Evolutionary conservation across 2,797 vertebrate genomes (phyloP).

Genomic region (Valencia hispanica): DNA sequence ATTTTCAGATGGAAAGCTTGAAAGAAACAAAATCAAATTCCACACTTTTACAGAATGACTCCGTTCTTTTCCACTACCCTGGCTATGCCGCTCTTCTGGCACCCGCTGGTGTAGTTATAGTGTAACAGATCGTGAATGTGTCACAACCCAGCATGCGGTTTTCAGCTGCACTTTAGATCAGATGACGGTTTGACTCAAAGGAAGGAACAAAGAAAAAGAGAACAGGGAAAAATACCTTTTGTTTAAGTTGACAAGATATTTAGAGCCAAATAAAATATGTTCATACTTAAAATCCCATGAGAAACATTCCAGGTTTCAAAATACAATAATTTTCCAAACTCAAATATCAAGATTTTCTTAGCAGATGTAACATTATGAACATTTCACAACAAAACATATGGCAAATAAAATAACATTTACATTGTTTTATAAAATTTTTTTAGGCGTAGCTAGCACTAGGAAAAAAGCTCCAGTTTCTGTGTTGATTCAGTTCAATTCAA

Average conservation of each 20-base stretch:
- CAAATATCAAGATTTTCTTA: not conserved
- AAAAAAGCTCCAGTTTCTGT: not conserved
- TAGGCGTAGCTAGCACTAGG: not conserved
- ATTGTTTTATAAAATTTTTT: too few relatives aligned
- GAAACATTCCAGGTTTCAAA: not conserved
- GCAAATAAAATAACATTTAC: not conserved
- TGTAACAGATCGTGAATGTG: conserved; percentile 35
- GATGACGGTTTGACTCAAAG: conserved; percentile 42
- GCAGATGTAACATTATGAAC: not conserved
- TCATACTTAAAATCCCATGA: not conserved
- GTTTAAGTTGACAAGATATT: not conserved
- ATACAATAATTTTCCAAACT: not conserved
- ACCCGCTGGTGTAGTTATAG: conserved; percentile 31
- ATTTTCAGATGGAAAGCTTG: not conserved
- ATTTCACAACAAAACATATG: not conserved
- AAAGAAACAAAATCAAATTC: not conserved
- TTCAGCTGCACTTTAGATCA: conserved; percentile 47
- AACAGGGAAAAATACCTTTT: conserved; percentile 26
- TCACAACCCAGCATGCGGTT: conserved; percentile 31
- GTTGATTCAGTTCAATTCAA: too few relatives aligned
- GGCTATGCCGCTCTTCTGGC: not conserved
- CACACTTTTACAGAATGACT: not conserved
- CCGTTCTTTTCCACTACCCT: conserved; percentile 9
- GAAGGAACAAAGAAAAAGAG: conserved; percentile 29
- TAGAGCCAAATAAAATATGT: not conserved